Conservation (phyloP, 2,113 vertebrate genomes). For the Gymnorhina tibicen region DNA sequence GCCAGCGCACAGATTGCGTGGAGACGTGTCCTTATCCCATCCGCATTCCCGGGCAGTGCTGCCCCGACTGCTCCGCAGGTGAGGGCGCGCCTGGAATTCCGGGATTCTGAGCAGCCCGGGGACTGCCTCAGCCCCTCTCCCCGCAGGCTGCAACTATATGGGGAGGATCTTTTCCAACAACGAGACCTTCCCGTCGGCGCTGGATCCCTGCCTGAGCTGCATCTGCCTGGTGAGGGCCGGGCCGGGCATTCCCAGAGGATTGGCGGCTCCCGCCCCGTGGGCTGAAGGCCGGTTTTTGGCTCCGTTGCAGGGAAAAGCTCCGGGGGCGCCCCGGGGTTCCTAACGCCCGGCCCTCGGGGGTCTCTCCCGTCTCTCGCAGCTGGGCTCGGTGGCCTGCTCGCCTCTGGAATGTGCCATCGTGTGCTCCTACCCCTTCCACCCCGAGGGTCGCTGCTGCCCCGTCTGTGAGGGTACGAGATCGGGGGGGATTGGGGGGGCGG, state of each 20-base stretch:
- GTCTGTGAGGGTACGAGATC: constrained; percentile 69
- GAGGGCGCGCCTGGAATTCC: neutral
- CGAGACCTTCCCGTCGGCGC: constrained; percentile 73
- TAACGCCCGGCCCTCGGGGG: neutral
- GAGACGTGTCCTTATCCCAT: constrained; percentile 81
- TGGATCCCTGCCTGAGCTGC: constrained; percentile 80
- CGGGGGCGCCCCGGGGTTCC: neutral
- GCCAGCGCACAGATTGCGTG: constrained; percentile 75
- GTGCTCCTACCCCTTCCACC: constrained; percentile 81
- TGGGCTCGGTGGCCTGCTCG: constrained; percentile 80
- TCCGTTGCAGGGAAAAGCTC: neutral
- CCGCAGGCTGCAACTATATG: constrained; percentile 77
- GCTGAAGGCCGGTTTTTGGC: neutral
- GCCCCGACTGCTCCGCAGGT: constrained; percentile 81
- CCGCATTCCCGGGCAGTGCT: constrained; percentile 79
- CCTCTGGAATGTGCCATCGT: constrained; percentile 74
- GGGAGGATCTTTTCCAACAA: constrained; percentile 77
- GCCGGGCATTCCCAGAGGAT: neutral
- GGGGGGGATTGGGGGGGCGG: fast-evolving
- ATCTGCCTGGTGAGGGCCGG: constrained; percentile 75
- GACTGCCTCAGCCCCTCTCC: neutral
- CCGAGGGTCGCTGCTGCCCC: constrained; percentile 79
- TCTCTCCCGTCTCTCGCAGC: constrained; percentile 56
- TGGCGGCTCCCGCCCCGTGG: fast-evolving
- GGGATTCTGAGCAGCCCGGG: neutral